These are phyloP conservation scores for Caenorhabditis virilis DNA, from an alignment of 2,888 invertebrate genomes.

Conservation along the genomic window DNA sequence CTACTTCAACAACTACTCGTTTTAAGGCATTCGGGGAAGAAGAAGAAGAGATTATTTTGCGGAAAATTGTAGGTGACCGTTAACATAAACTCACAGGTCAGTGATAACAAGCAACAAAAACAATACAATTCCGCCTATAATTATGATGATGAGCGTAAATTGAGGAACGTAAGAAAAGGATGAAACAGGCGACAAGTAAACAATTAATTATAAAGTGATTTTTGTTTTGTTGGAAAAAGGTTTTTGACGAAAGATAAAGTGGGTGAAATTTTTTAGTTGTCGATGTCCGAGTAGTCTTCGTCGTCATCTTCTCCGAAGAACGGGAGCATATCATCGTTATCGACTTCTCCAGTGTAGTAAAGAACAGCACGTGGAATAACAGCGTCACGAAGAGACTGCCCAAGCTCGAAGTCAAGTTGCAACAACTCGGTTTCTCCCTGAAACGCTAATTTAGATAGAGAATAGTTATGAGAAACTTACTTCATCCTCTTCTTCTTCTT, in stretches of 20 bases:
- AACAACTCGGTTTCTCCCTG: slow-evolving; percentile 83
- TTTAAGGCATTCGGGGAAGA: slow-evolving; percentile 1
- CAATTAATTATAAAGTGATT: too few species aligned
- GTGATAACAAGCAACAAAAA: slow-evolving; percentile 32
- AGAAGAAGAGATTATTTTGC: too few species aligned
- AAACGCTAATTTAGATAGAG: slow-evolving; percentile 11
- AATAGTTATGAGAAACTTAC: neutral
- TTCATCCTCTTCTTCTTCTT: slow-evolving; percentile 53
- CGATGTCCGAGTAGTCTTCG: slow-evolving; percentile 31
- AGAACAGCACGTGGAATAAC: slow-evolving; percentile 95
- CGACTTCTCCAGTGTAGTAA: slow-evolving; percentile 83
- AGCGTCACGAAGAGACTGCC: slow-evolving; percentile 94
- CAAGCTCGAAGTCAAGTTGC: slow-evolving; percentile 95
- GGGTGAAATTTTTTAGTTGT: slow-evolving; percentile 12
- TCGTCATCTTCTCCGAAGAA: slow-evolving; percentile 43
- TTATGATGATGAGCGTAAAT: too few species aligned
- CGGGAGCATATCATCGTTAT: slow-evolving; percentile 45
- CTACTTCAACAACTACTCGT: slow-evolving; percentile 19
- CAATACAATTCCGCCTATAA: slow-evolving; percentile 31
- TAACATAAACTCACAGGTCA: slow-evolving; percentile 11
- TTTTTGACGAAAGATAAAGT: neutral
- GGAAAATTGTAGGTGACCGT: slow-evolving; percentile 5
- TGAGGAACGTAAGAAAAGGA: too few species aligned
- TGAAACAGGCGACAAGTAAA: too few species aligned
- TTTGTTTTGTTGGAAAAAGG: too few species aligned